Conservation (phyloP, 2,113 vertebrate species). For the Apeltes quadracus region DNA sequence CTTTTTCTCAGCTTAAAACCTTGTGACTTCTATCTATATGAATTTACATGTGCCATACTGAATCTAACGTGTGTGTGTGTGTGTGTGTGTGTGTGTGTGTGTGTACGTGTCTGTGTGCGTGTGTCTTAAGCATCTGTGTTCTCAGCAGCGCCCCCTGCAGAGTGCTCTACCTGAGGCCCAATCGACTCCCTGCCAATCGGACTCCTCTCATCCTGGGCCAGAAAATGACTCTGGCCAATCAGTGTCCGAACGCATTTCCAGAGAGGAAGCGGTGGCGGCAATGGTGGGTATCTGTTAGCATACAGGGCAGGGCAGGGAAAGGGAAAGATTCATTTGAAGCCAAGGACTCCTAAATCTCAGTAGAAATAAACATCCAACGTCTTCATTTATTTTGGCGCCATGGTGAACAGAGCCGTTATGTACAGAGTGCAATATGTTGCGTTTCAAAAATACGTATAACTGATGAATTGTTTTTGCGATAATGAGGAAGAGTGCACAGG, state of each 20-base stretch:
- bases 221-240: slow-evolving; percentile 54
- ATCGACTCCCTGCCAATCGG: slow-evolving; percentile 56
- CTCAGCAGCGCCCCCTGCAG: slow-evolving; percentile 51
- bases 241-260: slow-evolving; percentile 63
- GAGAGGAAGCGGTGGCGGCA: slow-evolving; percentile 51
- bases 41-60: slow-evolving; percentile 26
- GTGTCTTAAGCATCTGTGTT: slow-evolving; percentile 40
- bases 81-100: neutral
- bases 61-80: slow-evolving; percentile 2
- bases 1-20: slow-evolving; percentile 13
- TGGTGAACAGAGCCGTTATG: neutral
- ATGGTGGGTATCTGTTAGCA: slow-evolving; percentile 45
- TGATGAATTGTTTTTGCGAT: neutral
- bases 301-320: neutral
- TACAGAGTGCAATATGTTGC: neutral
- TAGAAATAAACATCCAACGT: neutral
- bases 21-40: slow-evolving; percentile 48
- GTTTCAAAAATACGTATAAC: slow-evolving; percentile 1
- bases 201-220: slow-evolving; percentile 60
- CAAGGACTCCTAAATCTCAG: slow-evolving; percentile 11
- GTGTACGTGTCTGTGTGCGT: neutral
- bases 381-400: neutral
- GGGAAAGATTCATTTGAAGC: slow-evolving; percentile 33
- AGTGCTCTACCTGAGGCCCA: slow-evolving; percentile 31
- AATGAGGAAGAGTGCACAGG: neutral